Evolutionary conservation across 1,140 invertebrate species (phyloP).

Genomic region (Eumeta japonica): DNA sequence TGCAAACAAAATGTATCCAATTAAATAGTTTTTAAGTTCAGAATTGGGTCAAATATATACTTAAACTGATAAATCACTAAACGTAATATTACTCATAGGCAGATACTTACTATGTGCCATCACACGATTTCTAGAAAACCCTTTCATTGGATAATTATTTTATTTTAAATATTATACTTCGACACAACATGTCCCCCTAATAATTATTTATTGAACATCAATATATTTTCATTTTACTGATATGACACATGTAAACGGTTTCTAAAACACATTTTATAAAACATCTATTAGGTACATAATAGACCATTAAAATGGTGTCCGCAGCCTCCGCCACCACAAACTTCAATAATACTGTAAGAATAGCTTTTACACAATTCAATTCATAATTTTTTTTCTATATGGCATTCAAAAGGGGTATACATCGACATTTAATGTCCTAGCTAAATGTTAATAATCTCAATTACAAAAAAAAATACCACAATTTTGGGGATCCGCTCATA

Average conservation of each 20-base stretch:
- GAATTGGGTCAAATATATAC: too few relatives aligned
- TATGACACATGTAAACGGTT: constrained; percentile 41
- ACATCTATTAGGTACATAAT: constrained; percentile 25
- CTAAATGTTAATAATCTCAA: constrained; percentile 43
- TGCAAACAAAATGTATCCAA: too few relatives aligned
- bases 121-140: too few relatives aligned
- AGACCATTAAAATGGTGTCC: constrained; percentile 20
- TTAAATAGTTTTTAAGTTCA: too few relatives aligned
- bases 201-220: constrained; percentile 18
- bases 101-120: too few relatives aligned
- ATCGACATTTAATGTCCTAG: constrained; percentile 42
- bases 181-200: too few relatives aligned
- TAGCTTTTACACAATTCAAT: not conserved
- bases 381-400: too few relatives aligned
- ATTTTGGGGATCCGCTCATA: constrained; percentile 7
- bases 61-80: too few relatives aligned
- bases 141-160: too few relatives aligned
- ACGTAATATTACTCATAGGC: too few relatives aligned
- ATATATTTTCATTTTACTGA: constrained; percentile 24
- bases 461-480: constrained; percentile 5
- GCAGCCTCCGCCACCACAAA: constrained; percentile 18
- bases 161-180: too few relatives aligned
- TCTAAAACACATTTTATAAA: constrained; percentile 38
- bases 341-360: constrained; percentile 39
- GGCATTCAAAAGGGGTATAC: constrained; percentile 12